Conservation (phyloP, 1,140 invertebrate genomes). For the Antheraea pernyi region DNA sequence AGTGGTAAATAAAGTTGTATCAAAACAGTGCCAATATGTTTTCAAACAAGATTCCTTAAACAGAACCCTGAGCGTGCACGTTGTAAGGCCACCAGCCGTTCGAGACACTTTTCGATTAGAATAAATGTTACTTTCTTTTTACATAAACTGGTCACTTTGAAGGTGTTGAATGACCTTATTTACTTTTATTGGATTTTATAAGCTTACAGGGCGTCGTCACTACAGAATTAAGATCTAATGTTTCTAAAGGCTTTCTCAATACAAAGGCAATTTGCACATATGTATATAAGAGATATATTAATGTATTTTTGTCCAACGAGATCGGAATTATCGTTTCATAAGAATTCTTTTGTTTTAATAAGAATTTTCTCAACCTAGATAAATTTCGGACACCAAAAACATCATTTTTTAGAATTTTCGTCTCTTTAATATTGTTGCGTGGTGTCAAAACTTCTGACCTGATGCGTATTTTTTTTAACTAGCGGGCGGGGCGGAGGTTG, state of each 20-base stretch:
- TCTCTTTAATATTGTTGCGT: too few species aligned
- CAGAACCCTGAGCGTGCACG: not conserved
- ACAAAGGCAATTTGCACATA: not conserved
- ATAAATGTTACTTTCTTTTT: conserved; percentile 54
- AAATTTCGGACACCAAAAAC: too few species aligned
- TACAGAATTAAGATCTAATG: conserved; percentile 29
- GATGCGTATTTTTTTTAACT: too few species aligned
- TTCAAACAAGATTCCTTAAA: not conserved
- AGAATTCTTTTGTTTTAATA: too few species aligned
- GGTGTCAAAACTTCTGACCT: too few species aligned
- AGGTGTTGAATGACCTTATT: conserved; percentile 40
- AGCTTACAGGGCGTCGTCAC: conserved; percentile 14
- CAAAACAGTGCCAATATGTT: not conserved
- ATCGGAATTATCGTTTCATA: not conserved
- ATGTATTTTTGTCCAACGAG: not conserved
- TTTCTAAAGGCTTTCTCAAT: not conserved
- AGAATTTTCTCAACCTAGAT: too few species aligned
- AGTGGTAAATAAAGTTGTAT: too few species aligned
- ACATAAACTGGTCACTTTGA: conserved; percentile 53
- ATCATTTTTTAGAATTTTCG: too few species aligned
- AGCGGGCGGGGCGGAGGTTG: too few species aligned
- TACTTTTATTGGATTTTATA: conserved; percentile 47
- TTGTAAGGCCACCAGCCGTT: not conserved
- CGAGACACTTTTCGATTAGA: conserved; percentile 35
- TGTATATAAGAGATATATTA: not conserved